These are phyloP conservation scores for Eleginops maclovinus DNA, from an alignment of 2,113 vertebrate species.

Conservation along the genomic window DNA sequence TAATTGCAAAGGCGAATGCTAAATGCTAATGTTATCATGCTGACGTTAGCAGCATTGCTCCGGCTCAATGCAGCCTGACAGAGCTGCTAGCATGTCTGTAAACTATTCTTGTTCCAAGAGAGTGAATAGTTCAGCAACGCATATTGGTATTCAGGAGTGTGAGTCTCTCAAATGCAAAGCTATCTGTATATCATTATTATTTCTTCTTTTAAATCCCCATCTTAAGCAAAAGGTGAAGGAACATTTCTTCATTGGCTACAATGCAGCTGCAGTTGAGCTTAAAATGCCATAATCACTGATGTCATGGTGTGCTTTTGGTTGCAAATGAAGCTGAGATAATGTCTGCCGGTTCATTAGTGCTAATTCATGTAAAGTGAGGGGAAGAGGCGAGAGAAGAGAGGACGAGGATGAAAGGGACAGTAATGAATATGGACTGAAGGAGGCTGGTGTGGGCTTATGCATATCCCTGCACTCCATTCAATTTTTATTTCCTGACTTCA, in stretches of 20 bases:
- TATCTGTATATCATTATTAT: neutral
- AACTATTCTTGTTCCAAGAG: no score
- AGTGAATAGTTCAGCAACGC: no score
- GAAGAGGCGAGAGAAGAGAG: constrained; percentile 61
- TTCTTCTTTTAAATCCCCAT: constrained; percentile 15
- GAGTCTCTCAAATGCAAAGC: no score
- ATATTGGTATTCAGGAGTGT: no score
- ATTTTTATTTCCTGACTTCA: constrained; percentile 39
- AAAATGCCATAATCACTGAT: constrained; percentile 44
- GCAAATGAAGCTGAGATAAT: constrained; percentile 51
- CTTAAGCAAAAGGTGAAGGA: constrained; percentile 6
- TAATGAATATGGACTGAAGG: constrained; percentile 62
- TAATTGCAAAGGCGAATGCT: neutral
- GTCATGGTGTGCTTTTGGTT: constrained; percentile 45
- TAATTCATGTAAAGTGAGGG: constrained; percentile 74
- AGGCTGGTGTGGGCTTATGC: constrained; percentile 45
- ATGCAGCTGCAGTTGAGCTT: constrained; percentile 49
- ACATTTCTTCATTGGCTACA: constrained; percentile 16
- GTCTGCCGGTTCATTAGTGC: constrained; percentile 65
- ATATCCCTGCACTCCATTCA: constrained; percentile 39
- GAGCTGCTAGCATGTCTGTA: no score
- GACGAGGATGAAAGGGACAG: constrained; percentile 50
- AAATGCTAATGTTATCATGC: neutral
- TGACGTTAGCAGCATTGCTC: no score
- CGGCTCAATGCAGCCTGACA: no score